These are phyloP conservation scores for Hozukius guyotensis DNA, from an alignment of 2,797 vertebrate genomes.

Conservation along the genomic window DNA sequence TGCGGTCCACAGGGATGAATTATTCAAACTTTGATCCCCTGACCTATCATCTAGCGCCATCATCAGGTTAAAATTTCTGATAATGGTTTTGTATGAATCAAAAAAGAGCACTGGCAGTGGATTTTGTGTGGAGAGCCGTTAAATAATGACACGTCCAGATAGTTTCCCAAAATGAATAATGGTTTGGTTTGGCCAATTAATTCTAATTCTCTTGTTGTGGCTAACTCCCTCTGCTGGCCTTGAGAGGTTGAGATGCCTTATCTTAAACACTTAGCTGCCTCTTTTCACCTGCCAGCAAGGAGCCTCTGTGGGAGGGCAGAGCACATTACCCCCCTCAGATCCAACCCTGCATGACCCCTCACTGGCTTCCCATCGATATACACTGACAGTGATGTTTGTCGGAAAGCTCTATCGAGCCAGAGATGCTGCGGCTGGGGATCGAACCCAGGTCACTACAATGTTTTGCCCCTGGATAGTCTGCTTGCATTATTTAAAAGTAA, in stretches of 20 bases:
- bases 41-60: too few species aligned
- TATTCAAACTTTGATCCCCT: too few species aligned
- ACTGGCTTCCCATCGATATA: neutral
- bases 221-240: neutral
- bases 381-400: neutral
- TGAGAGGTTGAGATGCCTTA: neutral
- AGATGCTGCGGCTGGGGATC: neutral
- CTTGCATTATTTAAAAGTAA: neutral
- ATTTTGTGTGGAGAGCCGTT: neutral
- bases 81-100: neutral
- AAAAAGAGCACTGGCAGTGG: neutral
- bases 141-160: neutral
- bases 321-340: neutral
- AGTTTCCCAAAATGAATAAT: neutral
- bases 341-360: neutral
- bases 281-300: neutral
- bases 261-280: neutral
- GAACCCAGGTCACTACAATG: neutral
- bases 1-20: too few species aligned
- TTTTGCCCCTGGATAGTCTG: neutral
- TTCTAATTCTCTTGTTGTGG: neutral
- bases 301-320: neutral
- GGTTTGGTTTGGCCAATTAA: neutral
- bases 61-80: too few species aligned
- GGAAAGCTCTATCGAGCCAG: neutral